phyloP scores from a whole-genome alignment of 2,797 vertebrate species.

The Molossus alvarezi region DNA sequence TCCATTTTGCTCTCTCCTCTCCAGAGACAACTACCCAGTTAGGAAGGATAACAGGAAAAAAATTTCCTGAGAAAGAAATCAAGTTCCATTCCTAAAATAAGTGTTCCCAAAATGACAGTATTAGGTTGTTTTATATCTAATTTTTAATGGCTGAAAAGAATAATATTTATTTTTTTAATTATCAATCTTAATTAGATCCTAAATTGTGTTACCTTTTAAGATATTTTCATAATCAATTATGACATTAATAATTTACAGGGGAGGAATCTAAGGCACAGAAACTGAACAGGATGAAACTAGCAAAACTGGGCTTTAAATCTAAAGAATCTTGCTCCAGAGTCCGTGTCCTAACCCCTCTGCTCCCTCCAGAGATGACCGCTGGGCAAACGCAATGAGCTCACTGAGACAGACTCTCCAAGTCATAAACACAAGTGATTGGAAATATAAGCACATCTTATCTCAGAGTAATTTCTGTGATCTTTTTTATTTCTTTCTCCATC shows the following conservation, averaged over 20 bases:
- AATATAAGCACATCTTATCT: background rate
- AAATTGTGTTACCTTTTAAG: background rate
- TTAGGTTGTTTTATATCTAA: background rate
- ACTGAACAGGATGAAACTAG: background rate
- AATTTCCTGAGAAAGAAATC: slow-evolving; percentile 16
- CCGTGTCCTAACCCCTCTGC: background rate
- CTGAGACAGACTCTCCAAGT: background rate
- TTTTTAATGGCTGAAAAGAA: slow-evolving; percentile 30
- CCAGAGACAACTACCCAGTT: slow-evolving; percentile 56
- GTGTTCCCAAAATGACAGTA: background rate
- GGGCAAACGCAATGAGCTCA: background rate
- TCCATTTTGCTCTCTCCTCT: slow-evolving; percentile 42
- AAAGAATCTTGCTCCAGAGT: background rate
- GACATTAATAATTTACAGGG: background rate
- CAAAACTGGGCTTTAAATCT: background rate
- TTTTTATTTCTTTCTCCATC: background rate
- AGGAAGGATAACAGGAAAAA: background rate
- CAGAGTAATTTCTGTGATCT: background rate
- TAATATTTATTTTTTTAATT: background rate
- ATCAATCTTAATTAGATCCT: background rate
- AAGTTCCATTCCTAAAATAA: slow-evolving; percentile 62
- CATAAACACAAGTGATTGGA: background rate
- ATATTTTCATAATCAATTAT: background rate
- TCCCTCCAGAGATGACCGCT: background rate
- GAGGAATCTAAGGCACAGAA: background rate